These are phyloP conservation scores for Metacarcinus magister DNA, from an alignment of 2,888 invertebrate genomes.

Conservation along the genomic window DNA sequence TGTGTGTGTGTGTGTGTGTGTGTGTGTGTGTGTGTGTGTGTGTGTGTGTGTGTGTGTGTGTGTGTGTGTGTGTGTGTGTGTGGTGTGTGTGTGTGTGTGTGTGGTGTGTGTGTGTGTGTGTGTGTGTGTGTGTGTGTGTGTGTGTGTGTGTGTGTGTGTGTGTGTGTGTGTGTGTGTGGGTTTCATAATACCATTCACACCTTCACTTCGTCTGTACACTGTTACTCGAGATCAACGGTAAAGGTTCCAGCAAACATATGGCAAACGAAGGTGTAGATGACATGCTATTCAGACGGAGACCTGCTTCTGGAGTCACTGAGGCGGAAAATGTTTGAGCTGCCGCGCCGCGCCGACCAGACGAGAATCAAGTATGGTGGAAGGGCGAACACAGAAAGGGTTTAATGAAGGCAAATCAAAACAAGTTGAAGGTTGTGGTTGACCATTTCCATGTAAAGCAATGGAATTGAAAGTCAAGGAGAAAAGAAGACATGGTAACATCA, in stretches of 20 bases:
- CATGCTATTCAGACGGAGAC: neutral
- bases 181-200: neutral
- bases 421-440: neutral
- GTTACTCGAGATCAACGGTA: neutral
- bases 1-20: conserved; percentile 26
- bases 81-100: too few species aligned
- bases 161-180: neutral
- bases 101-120: too few species aligned
- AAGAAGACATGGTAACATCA: neutral
- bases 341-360: neutral
- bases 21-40: conserved; percentile 26
- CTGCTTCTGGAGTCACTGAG: neutral
- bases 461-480: neutral
- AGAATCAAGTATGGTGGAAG: neutral
- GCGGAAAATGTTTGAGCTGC: neutral
- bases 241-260: neutral
- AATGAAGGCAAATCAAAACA: neutral
- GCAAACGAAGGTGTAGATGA: neutral
- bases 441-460: neutral
- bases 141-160: neutral
- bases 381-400: neutral
- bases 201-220: neutral
- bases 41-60: conserved; percentile 26
- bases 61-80: neutral
- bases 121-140: too few species aligned